These are phyloP conservation scores for Anoura caudifer DNA, from an alignment of 2,113 vertebrate genomes.

Conservation along the genomic window DNA sequence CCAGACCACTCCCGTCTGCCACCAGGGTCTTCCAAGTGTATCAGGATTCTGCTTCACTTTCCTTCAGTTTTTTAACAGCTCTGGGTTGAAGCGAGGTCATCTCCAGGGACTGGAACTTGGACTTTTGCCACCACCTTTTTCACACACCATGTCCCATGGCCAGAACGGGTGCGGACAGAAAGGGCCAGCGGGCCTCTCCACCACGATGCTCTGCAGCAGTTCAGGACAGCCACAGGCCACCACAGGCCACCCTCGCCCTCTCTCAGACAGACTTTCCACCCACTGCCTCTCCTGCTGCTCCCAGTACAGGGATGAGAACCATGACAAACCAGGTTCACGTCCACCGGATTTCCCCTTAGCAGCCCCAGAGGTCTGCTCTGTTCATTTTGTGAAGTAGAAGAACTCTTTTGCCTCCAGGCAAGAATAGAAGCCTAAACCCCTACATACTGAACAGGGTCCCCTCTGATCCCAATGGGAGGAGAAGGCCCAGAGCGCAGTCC, in stretches of 20 bases:
- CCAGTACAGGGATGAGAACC: neutral
- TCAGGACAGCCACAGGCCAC: neutral
- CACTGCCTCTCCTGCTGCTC: neutral
- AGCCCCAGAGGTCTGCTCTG: neutral
- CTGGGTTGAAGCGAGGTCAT: neutral
- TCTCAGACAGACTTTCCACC: neutral
- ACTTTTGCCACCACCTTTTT: neutral
- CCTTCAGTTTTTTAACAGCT: neutral
- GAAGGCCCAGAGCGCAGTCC: neutral
- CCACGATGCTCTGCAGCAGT: rapidly evolving
- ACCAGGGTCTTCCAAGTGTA: neutral
- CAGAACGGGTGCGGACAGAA: neutral
- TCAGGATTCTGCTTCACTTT: neutral
- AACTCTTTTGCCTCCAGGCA: neutral
- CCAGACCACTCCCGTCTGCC: neutral
- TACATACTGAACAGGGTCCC: neutral
- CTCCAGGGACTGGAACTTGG: neutral
- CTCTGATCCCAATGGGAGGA: neutral
- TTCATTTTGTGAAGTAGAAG: neutral
- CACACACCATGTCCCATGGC: neutral
- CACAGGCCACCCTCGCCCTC: neutral
- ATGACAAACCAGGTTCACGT: neutral
- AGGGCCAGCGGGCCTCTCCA: neutral
- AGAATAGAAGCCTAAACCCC: neutral
- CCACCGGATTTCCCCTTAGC: neutral